Base-by-base conservation (phyloP, 2,888 invertebrate species). In the Melanargia galathea region DNA sequence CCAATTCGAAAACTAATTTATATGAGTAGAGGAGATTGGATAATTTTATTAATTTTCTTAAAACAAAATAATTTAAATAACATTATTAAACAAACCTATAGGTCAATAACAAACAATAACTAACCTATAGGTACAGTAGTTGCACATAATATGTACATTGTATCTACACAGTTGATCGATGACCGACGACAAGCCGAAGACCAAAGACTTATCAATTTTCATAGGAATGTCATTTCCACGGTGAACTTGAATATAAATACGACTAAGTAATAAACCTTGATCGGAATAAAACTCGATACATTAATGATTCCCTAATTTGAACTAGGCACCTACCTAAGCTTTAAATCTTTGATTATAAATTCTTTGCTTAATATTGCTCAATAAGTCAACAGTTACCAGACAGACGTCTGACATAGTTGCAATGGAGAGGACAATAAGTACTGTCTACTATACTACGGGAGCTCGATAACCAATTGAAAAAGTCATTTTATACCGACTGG, bases 241-340 rank as follows among this genome's bases (percentile, higher is more conserved):
- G 51, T 51, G 2, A 51, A 51, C 51, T 51, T 18, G 30, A 33
- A 30, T 18, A 51, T 51, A 51, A 51, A 33, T n/a, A 5, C 16
- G 11, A 51, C 18, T 16, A 30, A n/a, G n/a, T n/a, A n/a, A n/a
- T 26, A 30, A 51, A 51, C 51, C 18, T 51, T 51, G 51, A 30
- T 18, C 30, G 11, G 30, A 11, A 51, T 30, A 51, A 51, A 46
- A 26, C 26, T 26, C 16, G 16, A n/a, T 8, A 24, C 16, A 48
- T 46, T 22, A 46, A 22, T 46, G 46, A 11, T 46, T 22, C 22
- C 22, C 20, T 22, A 13, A 45, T 45, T 45, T 45, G 4, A 45
- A 20, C 20, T 45, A 45, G 4, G 22, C 8, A 10, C 4, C 11
- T n/a, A n/a, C n/a, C n/a, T n/a, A n/a, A n/a, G n/a, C n/a, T n/a